Evolutionary conservation across 1,140 invertebrate species (phyloP).

Genomic region (Zaprionus nigranus): DNA sequence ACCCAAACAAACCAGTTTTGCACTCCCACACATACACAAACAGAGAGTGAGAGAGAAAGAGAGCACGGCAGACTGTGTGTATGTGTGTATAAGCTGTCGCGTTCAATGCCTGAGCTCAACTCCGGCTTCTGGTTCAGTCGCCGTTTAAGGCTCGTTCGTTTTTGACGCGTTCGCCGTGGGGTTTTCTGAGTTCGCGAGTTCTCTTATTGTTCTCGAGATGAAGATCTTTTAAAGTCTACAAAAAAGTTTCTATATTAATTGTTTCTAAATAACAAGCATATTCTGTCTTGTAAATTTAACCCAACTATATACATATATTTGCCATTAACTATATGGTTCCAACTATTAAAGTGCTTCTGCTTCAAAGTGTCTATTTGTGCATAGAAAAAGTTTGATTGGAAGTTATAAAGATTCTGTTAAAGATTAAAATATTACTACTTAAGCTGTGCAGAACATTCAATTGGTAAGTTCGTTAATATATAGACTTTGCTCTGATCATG

Average conservation of each 20-base stretch:
- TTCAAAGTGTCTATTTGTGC: neutral
- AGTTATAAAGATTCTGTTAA: neutral
- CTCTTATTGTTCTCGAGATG: slow-evolving; percentile 8
- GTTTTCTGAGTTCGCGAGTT: slow-evolving; percentile 12
- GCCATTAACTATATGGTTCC: neutral
- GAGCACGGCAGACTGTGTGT: neutral
- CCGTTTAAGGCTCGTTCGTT: slow-evolving; percentile 56
- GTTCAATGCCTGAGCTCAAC: slow-evolving; percentile 43
- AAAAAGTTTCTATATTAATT: slow-evolving; percentile 5
- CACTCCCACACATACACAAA: slow-evolving; percentile 59
- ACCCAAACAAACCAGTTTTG: slow-evolving; percentile 73
- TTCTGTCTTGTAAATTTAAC: neutral
- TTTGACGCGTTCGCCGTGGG: slow-evolving; percentile 41
- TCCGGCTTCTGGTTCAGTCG: slow-evolving; percentile 50
- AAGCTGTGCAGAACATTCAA: neutral
- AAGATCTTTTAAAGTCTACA: slow-evolving; percentile 16
- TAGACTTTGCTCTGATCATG: neutral
- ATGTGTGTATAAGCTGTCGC: slow-evolving; percentile 17
- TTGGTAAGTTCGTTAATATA: neutral
- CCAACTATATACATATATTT: neutral
- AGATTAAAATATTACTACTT: neutral
- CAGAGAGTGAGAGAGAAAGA: slow-evolving; percentile 13
- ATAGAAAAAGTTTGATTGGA: neutral
- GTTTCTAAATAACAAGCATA: neutral
- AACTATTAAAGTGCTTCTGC: neutral